Evolutionary conservation across 2,888 invertebrate species (phyloP).

Genomic region (Agonopterix alstromeriana): DNA sequence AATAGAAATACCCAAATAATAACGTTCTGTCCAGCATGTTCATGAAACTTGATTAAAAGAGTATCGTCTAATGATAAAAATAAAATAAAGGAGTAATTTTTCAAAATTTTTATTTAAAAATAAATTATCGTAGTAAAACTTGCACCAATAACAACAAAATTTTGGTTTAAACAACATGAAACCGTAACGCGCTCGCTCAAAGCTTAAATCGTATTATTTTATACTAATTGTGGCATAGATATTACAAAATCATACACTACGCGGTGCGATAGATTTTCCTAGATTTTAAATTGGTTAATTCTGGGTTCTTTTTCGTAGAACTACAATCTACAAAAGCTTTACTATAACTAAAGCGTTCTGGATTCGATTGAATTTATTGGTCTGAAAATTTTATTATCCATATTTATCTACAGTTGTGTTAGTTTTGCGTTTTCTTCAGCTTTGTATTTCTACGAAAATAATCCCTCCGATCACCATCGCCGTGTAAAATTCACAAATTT

Average conservation of each 20-base stretch:
- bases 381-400: no score
- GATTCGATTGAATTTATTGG: no score
- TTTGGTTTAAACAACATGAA: conserved; percentile 71
- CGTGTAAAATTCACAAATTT: conserved; percentile 13
- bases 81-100: conserved; percentile 24
- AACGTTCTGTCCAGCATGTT: no score
- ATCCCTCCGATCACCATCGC: background rate
- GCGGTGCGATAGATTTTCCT: conserved; percentile 41
- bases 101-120: conserved; percentile 70
- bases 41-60: no score
- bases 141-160: conserved; percentile 76
- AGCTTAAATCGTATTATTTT: conserved; percentile 33
- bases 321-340: conserved; percentile 13
- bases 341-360: no score
- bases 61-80: background rate
- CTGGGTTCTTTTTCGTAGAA: conserved; percentile 3
- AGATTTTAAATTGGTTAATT: conserved; percentile 11
- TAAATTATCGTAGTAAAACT: conserved; percentile 74
- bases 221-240: conserved; percentile 39
- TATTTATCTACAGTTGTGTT: no score
- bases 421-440: background rate
- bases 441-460: conserved; percentile 7
- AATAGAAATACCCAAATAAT: no score
- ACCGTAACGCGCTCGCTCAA: conserved; percentile 64
- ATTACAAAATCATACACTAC: conserved; percentile 37